Base-by-base conservation (phyloP, 2,113 vertebrate genomes). In the Nerophis ophidion region DNA sequence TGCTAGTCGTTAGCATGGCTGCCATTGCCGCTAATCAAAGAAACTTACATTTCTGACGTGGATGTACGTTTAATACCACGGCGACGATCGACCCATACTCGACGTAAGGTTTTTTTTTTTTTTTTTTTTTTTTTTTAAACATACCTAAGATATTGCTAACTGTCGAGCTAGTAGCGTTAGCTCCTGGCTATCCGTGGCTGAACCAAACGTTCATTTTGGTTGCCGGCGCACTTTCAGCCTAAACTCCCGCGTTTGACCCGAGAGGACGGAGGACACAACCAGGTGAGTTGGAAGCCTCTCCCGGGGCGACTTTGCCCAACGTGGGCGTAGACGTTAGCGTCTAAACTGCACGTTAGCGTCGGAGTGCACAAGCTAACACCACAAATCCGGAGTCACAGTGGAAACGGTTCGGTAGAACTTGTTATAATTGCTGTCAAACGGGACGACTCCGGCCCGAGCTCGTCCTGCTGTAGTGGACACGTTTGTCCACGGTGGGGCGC, bases 1-100 rank as follows among this genome's bases (percentile, higher is more conserved):
- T 34, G 84, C 82, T 72, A 78, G 74, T 74, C 83, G 70, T 48
- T 79, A 74, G 82, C 83, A 50, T 57, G 4, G 10, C 71, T 71
- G 61, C 65, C 6, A 50, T 49, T 53, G 45, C 15, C 47, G 45
- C 15, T 48, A 63, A 17, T 15, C 35, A 51, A 36, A 19, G 36
- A 46, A 4, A 57, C 1, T 51, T 6, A 53, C 61, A 51, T 59
- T 12, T 44, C 40, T 44, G 40, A 44, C 40, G 40, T 44, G 40
- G 40, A 44, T 12, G 40, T 12, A 44, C 26, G 36, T 42, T 66
- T 48, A 44, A 45, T 17, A 49, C 38, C 60, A 36, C 55, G 49
- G 5, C 56, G 2, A 47, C 44, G 44, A 13, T 44, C 35, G 69
- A 68, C 54, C 52, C 61, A 58, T 71, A 51, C 63, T n/a, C 16